A percentile compares a stretch with the other conserved stretches of the same genome.
phyloP scores from a whole-genome alignment of 2,888 invertebrate genomes.

The Cylloceria caligata region DNA sequence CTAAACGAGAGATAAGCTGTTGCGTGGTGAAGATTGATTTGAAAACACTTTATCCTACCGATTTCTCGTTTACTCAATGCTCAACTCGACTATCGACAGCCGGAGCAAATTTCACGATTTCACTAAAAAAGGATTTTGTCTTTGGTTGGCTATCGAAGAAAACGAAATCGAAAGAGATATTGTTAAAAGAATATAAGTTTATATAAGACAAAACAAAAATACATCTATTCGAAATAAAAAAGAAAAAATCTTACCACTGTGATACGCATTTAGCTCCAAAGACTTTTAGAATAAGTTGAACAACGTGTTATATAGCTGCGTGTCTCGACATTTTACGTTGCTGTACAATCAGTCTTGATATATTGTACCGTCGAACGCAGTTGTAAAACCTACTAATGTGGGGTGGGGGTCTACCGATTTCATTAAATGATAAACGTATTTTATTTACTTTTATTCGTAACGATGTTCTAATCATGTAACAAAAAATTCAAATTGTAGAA shows the following conservation, averaged over 20 bases:
- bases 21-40: not conserved
- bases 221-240: conserved; percentile 45
- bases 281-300: conserved; percentile 71
- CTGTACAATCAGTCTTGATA: conserved; percentile 50
- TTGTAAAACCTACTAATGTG: too few relatives aligned
- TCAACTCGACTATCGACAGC: not conserved
- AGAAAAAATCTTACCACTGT: conserved; percentile 78
- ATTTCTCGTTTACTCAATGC: not conserved
- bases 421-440: too few relatives aligned
- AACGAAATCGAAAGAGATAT: not conserved
- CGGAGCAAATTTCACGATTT: not conserved
- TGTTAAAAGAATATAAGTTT: not conserved
- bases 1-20: not conserved
- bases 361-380: not conserved
- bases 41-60: not conserved
- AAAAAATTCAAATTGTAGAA: too few relatives aligned
- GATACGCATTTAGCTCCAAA: conserved; percentile 84
- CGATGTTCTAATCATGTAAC: too few relatives aligned
- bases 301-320: conserved; percentile 82
- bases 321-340: conserved; percentile 83
- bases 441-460: too few relatives aligned
- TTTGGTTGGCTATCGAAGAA: not conserved
- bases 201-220: conserved; percentile 41
- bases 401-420: too few relatives aligned
- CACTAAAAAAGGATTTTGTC: not conserved